Evolutionary conservation across 2,797 vertebrate genomes (phyloP).

Genomic region (Cirrhinus molitorella): DNA sequence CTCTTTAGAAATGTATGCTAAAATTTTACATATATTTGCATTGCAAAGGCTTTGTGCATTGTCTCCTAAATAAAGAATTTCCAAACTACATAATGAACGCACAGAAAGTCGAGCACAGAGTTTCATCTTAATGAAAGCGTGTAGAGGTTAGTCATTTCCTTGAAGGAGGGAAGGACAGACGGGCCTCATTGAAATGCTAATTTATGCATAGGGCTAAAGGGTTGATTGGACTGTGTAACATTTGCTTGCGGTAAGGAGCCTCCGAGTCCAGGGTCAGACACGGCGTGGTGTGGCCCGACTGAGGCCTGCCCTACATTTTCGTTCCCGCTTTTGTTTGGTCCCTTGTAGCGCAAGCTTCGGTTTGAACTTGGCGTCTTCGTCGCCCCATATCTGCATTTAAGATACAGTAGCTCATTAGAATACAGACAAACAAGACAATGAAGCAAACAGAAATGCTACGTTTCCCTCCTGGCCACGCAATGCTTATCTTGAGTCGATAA

Average conservation of each 20-base stretch:
- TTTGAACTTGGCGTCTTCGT: slow-evolving; percentile 18
- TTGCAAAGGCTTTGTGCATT: slow-evolving; percentile 12
- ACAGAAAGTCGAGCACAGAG: slow-evolving; percentile 3
- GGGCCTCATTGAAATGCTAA: slow-evolving; percentile 56
- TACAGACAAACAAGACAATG: slow-evolving; percentile 34
- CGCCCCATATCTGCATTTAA: slow-evolving; percentile 4
- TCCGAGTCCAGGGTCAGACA: slow-evolving; percentile 30
- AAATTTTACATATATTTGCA: slow-evolving; percentile 20
- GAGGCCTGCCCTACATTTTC: slow-evolving; percentile 48
- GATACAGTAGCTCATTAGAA: slow-evolving; percentile 50
- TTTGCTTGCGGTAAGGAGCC: slow-evolving; percentile 27
- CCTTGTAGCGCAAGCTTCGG: slow-evolving; percentile 14
- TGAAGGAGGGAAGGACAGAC: slow-evolving; percentile 22
- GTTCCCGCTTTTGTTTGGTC: slow-evolving; percentile 34
- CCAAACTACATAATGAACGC: slow-evolving; percentile 14
- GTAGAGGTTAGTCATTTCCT: slow-evolving; percentile 45
- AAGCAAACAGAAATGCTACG: background rate
- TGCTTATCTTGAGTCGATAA: slow-evolving; percentile 5
- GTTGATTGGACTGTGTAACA: slow-evolving; percentile 49
- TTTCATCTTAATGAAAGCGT: slow-evolving; percentile 32
- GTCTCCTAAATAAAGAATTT: slow-evolving; percentile 13
- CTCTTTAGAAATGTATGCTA: background rate
- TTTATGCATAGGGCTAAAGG: slow-evolving; percentile 45
- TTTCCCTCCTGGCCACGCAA: slow-evolving; percentile 23
- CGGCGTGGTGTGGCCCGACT: slow-evolving; percentile 3